Evolutionary conservation across 2,797 vertebrate species (phyloP), one percentile per base, ranked within the genome.

Genomic region (Parambassis ranga): DNA sequence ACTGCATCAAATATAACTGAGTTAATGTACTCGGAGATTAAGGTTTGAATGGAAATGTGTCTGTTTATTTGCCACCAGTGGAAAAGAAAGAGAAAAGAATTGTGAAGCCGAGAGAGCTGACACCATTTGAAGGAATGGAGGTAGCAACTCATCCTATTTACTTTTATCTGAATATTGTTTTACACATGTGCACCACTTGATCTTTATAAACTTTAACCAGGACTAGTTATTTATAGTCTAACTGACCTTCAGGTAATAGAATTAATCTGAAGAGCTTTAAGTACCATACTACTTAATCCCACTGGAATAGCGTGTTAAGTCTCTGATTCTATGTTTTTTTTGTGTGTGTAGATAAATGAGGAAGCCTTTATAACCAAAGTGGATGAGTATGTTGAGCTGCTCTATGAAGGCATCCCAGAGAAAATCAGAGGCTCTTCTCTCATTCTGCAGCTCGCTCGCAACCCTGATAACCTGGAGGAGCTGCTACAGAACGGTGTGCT

Each of bases 91-190:
- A 96, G 82, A 92, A 90, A 67, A 94, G 92, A 84, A 71, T 86
- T 9, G 92, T 84, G 60, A 96, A 96, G 71, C 96, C 94, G 30
- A 95, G 94, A 90, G 96, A 98, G 76, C 92, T 96, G 60, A 94
- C 96, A 32, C 94, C 95, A 0, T 98, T 98, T 92, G 96, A 98
- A 90, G 97, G 96, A 72, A 95, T 95, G 85, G 96, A 98, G 94
- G 96, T 98, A 94, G 76, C 13, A 2, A 5, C 3, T 41, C 1
- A 7, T 19, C 24, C 10, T 14, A 23, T 16, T 28, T 19, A 30
- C 10, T 41, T 31, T 28, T 15, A 24, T 27, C 5, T 35, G 36
- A 27, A n/a, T n/a, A n/a, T n/a, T n/a, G n/a, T n/a, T n/a, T n/a
- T n/a, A n/a, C n/a, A n/a, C n/a, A n/a, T n/a, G n/a, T n/a, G n/a